A percentile compares a stretch with the other conserved stretches of the same genome.
These are phyloP conservation scores for Chlorospingus semifuscus DNA, from an alignment of 2,797 vertebrate genomes.

Conservation along the genomic window DNA sequence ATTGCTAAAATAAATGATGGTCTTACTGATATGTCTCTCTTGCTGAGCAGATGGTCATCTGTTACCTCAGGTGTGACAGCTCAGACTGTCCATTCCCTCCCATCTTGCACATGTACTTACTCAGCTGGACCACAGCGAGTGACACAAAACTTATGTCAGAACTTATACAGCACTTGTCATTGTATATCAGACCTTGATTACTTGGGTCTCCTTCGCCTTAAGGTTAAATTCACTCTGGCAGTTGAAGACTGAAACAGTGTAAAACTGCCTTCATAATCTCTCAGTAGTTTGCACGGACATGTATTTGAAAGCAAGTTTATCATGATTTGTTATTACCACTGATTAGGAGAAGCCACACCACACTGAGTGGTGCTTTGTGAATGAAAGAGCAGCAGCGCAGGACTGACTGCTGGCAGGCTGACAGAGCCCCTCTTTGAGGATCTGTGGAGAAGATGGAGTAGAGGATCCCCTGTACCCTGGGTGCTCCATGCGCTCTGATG, in stretches of 20 bases:
- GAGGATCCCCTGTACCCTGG: rapidly evolving
- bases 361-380: neutral
- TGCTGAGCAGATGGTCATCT: neutral
- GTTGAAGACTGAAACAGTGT: neutral
- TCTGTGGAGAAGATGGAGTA: rapidly evolving
- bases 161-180: neutral
- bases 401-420: neutral
- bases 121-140: neutral
- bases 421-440: neutral
- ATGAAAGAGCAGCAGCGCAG: neutral
- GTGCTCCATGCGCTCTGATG: rapidly evolving
- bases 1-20: neutral
- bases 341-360: neutral
- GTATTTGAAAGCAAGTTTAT: neutral
- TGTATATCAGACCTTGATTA: neutral
- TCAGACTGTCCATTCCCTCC: neutral
- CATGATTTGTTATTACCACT: neutral
- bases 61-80: neutral
- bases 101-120: neutral
- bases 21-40: neutral
- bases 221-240: neutral
- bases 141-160: neutral
- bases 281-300: rapidly evolving
- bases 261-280: neutral
- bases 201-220: neutral